These are phyloP conservation scores for human DNA, from an alignment of 2,113 vertebrate genomes.

Conservation along the genomic window GRCh38 chrX:43241001-43241500, in stretches of 20 bases:
- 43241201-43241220: not conserved
- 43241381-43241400: not conserved
- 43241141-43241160: not conserved
- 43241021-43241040: not conserved
- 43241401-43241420: not conserved
- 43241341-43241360: not conserved
- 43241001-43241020: not conserved
- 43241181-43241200: not conserved
- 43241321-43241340: not conserved
- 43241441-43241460: not conserved
- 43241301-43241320: not conserved
- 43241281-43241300: not conserved
- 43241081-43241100: not conserved
- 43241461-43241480: not conserved
- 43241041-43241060: no score
- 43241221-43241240: not conserved
- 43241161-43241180: not conserved
- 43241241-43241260: not conserved
- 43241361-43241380: not conserved
- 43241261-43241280: not conserved
- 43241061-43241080: not conserved
- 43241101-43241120: not conserved
- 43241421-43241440: not conserved
- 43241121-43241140: not conserved
- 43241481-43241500: not conserved